phyloP scores from a whole-genome alignment of 2,888 invertebrate genomes.

The Hemaris fuciformis region DNA sequence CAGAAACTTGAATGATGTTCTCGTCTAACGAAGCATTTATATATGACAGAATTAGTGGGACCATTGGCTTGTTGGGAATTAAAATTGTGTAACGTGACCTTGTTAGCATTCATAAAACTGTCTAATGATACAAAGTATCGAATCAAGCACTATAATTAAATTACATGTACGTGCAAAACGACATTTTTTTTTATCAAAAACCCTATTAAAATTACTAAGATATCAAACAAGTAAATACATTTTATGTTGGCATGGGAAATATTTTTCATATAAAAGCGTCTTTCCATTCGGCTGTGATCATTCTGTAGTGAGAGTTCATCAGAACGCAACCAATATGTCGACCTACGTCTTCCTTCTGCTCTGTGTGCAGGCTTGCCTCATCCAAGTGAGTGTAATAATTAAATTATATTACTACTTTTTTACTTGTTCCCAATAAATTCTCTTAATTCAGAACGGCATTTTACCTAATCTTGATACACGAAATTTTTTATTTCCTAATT shows the following conservation, averaged over 20 bases:
- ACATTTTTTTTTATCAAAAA: too few relatives aligned
- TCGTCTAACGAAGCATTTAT: background rate
- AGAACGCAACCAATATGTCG: too few relatives aligned
- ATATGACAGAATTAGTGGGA: background rate
- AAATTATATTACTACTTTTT: too few relatives aligned
- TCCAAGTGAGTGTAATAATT: too few relatives aligned
- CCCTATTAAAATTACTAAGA: background rate
- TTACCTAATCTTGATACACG: too few relatives aligned
- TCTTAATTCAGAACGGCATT: too few relatives aligned
- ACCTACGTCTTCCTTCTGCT: too few relatives aligned
- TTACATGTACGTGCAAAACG: background rate
- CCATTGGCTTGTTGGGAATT: too few relatives aligned
- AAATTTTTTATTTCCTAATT: too few relatives aligned
- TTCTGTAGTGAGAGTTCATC: too few relatives aligned
- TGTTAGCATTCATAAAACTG: background rate
- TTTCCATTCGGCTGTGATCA: background rate
- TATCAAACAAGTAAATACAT: background rate
- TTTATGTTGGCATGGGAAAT: background rate
- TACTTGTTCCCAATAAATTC: background rate
- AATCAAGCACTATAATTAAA: background rate
- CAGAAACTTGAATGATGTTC: slow-evolving; percentile 13
- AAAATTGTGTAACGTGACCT: background rate
- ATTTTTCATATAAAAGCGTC: background rate
- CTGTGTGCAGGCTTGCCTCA: too few relatives aligned
- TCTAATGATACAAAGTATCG: background rate